Base-by-base conservation (phyloP, 23 tunicate species). In the Halocynthia roretzi region DNA sequence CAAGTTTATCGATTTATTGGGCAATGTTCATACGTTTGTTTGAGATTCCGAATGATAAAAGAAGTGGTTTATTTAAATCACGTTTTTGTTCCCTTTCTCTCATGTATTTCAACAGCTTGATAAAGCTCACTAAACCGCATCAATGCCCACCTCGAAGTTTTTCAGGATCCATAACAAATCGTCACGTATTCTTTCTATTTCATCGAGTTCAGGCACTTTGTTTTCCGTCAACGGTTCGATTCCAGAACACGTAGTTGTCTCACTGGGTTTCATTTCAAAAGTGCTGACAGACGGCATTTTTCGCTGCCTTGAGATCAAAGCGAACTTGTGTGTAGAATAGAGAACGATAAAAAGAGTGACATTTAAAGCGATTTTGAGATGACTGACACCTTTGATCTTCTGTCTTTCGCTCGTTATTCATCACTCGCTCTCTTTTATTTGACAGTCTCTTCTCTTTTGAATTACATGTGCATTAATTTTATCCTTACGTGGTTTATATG, bases 281-380 rank as follows among this genome's bases (percentile, higher is more conserved):
- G 48, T 48, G 70, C 22, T 65, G 70, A 65, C 17, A 20, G 70
- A 65, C 70, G 70, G 70, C 70, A 65, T 65, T 15, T 65, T 65
- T 65, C 70, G 70, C 70, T 48, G 70, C 31, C 70, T 65, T 65
- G 70, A 65, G 70, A 65, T 65, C 70, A 65, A 65, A 65, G 70
- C 48, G 48, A 48, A 65, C 48, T 31, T 31, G 70, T 48, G 70
- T 65, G 70, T 65, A 48, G 70, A 40, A 65, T 65, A 40, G 70
- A 15, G 70, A 10, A 11, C 70, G 70, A 65, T 65, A 48, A 65
- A 65, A 65, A 9, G 70, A 65, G 70, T 20, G 70, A 48, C 70
- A 65, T 65, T 65, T 65, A 65, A 65, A 65, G 70, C 70, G 70
- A 65, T 20, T 65, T 65, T 48, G 31, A 65, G 31, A 65, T 65